A percentile compares a stretch with the other conserved stretches of the same genome.
Evolutionary conservation across 1,140 invertebrate genomes (phyloP).

Genomic region (Marisa cornuarietis): DNA sequence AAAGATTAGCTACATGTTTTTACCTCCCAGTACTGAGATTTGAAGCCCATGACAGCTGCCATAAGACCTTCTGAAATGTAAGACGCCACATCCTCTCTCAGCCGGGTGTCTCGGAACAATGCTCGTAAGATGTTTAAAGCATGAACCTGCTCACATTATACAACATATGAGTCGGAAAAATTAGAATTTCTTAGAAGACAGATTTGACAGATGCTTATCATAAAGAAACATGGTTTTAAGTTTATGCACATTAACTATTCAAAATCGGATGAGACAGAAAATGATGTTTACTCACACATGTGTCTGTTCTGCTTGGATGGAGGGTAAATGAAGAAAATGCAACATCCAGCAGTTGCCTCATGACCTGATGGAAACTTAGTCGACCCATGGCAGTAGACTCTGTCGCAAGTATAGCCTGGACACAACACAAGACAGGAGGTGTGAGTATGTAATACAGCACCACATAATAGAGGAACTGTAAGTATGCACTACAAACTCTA

Average conservation of each 20-base stretch:
- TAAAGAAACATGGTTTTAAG: neutral
- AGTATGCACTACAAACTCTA: neutral
- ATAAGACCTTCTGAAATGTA: slow-evolving; percentile 79
- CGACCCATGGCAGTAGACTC: slow-evolving; percentile 70
- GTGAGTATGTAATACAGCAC: neutral
- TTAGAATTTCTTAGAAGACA: neutral
- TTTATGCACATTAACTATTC: neutral
- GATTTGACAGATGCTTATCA: neutral
- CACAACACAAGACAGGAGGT: slow-evolving; percentile 11
- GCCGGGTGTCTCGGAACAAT: slow-evolving; percentile 78
- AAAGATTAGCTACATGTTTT: slow-evolving; percentile 46
- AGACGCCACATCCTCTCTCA: slow-evolving; percentile 77
- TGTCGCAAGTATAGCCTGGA: slow-evolving; percentile 65
- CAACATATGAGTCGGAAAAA: neutral
- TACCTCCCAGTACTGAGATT: slow-evolving; percentile 81
- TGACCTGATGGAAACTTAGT: slow-evolving; percentile 72
- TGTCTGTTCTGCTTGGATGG: slow-evolving; percentile 9
- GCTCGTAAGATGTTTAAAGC: slow-evolving; percentile 86
- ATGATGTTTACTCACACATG: slow-evolving; percentile 13
- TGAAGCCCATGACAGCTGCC: slow-evolving; percentile 80
- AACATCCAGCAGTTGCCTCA: slow-evolving; percentile 71
- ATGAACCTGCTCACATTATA: slow-evolving; percentile 72
- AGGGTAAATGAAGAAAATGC: slow-evolving; percentile 42
- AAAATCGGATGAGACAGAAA: neutral
- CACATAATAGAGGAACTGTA: neutral